Conservation (phyloP, 2,888 invertebrate species). For the Nycteola revayana region DNA sequence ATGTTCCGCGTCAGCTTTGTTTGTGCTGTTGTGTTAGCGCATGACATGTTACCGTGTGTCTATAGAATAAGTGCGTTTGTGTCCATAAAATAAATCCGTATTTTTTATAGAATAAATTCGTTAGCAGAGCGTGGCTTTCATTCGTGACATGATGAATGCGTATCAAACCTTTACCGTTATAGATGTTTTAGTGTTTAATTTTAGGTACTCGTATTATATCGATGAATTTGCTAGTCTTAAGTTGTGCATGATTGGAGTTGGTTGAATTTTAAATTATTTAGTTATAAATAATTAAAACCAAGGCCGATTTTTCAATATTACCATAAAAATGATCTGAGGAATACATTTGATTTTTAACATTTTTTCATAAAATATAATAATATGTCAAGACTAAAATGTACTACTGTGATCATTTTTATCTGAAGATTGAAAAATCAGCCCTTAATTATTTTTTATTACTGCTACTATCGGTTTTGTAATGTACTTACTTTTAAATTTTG, state of each 20-base stretch:
- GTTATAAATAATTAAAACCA: too few species aligned
- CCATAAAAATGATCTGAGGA: too few species aligned
- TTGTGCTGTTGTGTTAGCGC: constrained; percentile 68
- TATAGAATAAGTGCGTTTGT: constrained; percentile 46
- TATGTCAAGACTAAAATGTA: too few species aligned
- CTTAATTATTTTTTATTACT: too few species aligned
- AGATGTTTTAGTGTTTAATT: constrained; percentile 5
- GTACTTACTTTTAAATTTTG: too few species aligned
- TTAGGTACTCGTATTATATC: constrained; percentile 21
- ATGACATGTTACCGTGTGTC: constrained; percentile 34
- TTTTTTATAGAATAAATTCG: constrained; percentile 49
- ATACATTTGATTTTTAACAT: too few species aligned
- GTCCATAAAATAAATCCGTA: too few species aligned
- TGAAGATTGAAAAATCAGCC: too few species aligned
- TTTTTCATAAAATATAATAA: too few species aligned
- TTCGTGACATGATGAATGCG: constrained; percentile 40
- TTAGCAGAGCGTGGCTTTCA: constrained; percentile 47
- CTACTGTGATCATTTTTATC: too few species aligned
- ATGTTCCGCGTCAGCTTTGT: constrained; percentile 56
- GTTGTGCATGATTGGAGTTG: constrained; percentile 1
- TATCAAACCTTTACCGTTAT: constrained; percentile 72
- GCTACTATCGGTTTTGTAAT: too few species aligned
- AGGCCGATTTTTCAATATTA: too few species aligned
- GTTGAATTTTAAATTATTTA: not conserved
- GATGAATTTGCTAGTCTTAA: constrained; percentile 15